Base-by-base conservation (phyloP, 1,140 invertebrate species). In the Harpegnathos saltator region DNA sequence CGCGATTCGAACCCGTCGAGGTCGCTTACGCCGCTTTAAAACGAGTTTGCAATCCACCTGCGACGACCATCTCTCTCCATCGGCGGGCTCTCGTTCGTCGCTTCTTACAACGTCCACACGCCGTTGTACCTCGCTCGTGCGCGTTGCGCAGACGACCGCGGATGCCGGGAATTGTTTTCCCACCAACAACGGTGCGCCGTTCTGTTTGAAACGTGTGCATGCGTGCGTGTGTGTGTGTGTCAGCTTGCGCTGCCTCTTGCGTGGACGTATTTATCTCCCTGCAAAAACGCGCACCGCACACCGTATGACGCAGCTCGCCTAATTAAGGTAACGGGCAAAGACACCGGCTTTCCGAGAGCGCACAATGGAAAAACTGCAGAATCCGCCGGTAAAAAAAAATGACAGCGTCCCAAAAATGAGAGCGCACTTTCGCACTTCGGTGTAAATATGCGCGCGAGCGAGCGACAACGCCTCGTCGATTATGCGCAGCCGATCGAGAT, bases 31-130 rank as follows among this genome's bases (percentile, higher is more conserved):
- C 11, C 26, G n/a, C 38, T 66, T 54, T 80, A 59, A 71, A 80
- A 80, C 33, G 54, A 80, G 52, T 69, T 58, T 52, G 33, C 59
- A 69, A 80, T 71, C 65, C 52, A 80, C 75, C 75, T 80, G 52
- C 52, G 19, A 78, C 29, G 22, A 9, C 7, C 33, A n/a, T 33
- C 33, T 44, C 38, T 44, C 38, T 44, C 38, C 19, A 14, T 22
- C 48, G 5, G 5, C 29, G 17, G 33, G 75, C 63, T 78, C 24
- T 68, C 74, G 19, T 65, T 68, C 44, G 33, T 59, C 52, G 65
- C 52, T 80, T 80, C 65, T 80, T 80, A 68, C 52, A 15, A 33
- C 22, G 33, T 3, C 44, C 14, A 14, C 69, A 5, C 56, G n/a
- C 22, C 52, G 69, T 22, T 11, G n/a, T 26, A 11, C 56, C 29